Evolutionary conservation across 2,113 vertebrate genomes (phyloP).

Genomic region (Opisthocomus hoazin): DNA sequence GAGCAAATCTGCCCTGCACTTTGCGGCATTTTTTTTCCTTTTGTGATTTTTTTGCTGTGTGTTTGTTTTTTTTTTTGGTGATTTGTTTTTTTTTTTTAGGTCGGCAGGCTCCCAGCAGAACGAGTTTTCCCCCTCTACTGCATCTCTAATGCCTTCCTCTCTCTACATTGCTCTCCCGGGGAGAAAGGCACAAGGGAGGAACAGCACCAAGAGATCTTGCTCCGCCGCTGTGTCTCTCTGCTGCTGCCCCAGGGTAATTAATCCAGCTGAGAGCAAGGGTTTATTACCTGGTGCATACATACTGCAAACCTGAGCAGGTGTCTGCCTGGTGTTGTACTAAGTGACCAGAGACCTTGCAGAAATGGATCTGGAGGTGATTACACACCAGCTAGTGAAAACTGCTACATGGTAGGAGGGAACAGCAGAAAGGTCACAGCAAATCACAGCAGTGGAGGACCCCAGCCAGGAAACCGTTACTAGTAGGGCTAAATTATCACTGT

Average conservation of each 20-base stretch:
- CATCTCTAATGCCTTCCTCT: background rate
- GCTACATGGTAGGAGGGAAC: background rate
- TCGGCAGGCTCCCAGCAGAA: background rate
- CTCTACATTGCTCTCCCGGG: background rate
- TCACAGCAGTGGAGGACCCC: background rate
- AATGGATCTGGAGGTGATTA: background rate
- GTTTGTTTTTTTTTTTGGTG: background rate
- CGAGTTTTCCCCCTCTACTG: background rate
- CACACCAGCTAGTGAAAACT: background rate
- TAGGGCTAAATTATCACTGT: background rate
- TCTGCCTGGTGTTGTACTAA: background rate
- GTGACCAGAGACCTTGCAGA: background rate
- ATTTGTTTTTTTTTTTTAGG: background rate
- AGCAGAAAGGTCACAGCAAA: background rate
- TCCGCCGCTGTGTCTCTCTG: rapidly evolving
- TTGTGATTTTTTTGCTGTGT: background rate
- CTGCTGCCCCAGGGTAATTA: background rate
- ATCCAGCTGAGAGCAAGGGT: background rate
- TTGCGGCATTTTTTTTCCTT: background rate
- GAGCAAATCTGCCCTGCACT: background rate
- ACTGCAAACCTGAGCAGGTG: background rate
- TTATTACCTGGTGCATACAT: background rate
- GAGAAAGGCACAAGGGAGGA: background rate
- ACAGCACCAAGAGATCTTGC: background rate
- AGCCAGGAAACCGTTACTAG: background rate